Percentiles rank a stretch among this genome's conserved stretches.
phyloP scores from a whole-genome alignment of 2,888 invertebrate species.

The Lasioglossum figueresi region DNA sequence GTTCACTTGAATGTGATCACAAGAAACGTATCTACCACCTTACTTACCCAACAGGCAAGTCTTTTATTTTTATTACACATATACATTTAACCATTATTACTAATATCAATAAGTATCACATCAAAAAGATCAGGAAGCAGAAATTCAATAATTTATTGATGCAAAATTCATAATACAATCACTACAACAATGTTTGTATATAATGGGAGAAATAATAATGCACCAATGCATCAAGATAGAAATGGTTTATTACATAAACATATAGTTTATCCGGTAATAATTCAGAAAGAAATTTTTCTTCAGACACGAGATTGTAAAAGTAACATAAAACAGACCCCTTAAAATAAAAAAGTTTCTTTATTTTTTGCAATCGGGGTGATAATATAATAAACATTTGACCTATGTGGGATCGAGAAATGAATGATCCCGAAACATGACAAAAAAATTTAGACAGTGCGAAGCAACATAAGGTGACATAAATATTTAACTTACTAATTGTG shows the following conservation, averaged over 20 bases:
- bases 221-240: slow-evolving; percentile 79
- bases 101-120: slow-evolving; percentile 65
- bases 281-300: slow-evolving; percentile 46
- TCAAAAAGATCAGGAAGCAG: slow-evolving; percentile 63
- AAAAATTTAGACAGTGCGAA: slow-evolving; percentile 81
- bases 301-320: slow-evolving; percentile 61
- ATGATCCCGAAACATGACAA: slow-evolving; percentile 80
- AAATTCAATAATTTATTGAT: slow-evolving; percentile 67
- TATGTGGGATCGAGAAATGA: slow-evolving; percentile 81
- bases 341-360: slow-evolving; percentile 72
- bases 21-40: slow-evolving; percentile 70
- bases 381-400: slow-evolving; percentile 60
- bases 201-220: slow-evolving; percentile 80
- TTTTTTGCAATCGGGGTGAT: slow-evolving; percentile 71
- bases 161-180: slow-evolving; percentile 67
- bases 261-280: slow-evolving; percentile 63
- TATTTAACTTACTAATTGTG: slow-evolving; percentile 53
- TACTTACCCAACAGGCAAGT: slow-evolving; percentile 80
- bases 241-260: slow-evolving; percentile 78
- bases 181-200: slow-evolving; percentile 65
- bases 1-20: slow-evolving; percentile 47
- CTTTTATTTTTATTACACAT: slow-evolving; percentile 55
- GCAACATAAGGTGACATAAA: slow-evolving; percentile 83
- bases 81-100: slow-evolving; percentile 55
- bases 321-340: slow-evolving; percentile 73